phyloP scores from a whole-genome alignment of 2,113 vertebrate species.

The Tragelaphus strepsiceros region DNA sequence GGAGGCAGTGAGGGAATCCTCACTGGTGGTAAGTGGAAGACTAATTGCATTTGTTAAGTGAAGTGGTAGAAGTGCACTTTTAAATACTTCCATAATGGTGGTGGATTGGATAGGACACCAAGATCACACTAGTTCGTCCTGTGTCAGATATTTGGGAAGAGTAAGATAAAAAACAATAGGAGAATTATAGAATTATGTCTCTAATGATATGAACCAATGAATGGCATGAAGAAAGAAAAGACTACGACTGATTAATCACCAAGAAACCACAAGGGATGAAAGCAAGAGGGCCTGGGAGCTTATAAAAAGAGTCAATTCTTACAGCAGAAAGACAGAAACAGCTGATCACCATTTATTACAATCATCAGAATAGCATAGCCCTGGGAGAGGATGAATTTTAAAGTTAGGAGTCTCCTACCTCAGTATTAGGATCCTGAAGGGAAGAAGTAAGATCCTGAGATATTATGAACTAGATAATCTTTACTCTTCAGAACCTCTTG shows the following conservation, averaged over 20 bases:
- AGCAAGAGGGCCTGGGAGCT: neutral
- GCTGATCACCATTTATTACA: accelerated
- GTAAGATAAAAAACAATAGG: neutral
- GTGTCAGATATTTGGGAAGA: neutral
- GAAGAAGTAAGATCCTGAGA: neutral
- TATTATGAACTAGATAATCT: neutral
- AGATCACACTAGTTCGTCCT: neutral
- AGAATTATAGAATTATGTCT: neutral
- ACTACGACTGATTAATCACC: neutral
- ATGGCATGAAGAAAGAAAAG: neutral
- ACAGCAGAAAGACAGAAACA: neutral
- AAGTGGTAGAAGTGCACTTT: neutral
- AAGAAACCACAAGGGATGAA: neutral
- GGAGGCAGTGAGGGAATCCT: neutral
- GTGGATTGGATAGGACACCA: neutral
- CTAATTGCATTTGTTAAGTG: neutral
- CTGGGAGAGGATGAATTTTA: neutral
- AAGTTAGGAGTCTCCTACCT: neutral
- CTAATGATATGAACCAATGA: neutral
- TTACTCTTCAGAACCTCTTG: neutral
- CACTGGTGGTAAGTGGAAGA: neutral
- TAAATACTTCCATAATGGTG: neutral
- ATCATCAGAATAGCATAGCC: neutral
- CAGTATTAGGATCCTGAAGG: neutral
- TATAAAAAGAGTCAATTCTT: neutral